phyloP scores from a whole-genome alignment of 2,797 vertebrate species.

The Protosalanx chinensis region DNA sequence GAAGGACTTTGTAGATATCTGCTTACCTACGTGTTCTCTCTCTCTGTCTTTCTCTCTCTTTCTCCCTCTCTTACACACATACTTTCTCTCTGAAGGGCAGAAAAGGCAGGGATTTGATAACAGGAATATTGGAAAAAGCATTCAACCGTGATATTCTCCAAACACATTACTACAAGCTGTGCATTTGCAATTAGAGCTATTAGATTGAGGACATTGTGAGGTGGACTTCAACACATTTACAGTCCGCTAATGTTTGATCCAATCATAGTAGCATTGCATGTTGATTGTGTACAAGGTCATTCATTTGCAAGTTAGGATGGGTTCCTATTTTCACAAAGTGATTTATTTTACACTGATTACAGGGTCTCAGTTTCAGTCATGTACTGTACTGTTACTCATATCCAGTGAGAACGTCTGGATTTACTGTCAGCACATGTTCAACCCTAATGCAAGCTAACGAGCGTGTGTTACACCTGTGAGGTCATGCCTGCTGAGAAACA shows the following conservation, averaged over 20 bases:
- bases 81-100: not conserved
- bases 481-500: too few relatives aligned
- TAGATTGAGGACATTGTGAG: not conserved
- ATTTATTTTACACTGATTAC: too few relatives aligned
- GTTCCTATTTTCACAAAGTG: too few relatives aligned
- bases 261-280: not conserved
- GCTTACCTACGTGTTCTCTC: not conserved
- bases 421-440: too few relatives aligned
- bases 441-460: too few relatives aligned
- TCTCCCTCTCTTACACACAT: not conserved
- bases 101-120: not conserved
- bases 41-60: not conserved
- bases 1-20: not conserved
- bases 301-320: too few relatives aligned
- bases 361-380: too few relatives aligned
- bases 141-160: not conserved
- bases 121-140: not conserved
- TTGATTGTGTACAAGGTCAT: not conserved
- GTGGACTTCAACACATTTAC: not conserved
- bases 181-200: not conserved
- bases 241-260: not conserved
- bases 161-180: not conserved
- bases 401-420: too few relatives aligned
- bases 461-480: too few relatives aligned
- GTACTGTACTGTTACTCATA: too few relatives aligned